Evolutionary conservation across 2,888 invertebrate genomes (phyloP), one percentile per base, ranked within the genome.

Genomic region (Athalia cordata): DNA sequence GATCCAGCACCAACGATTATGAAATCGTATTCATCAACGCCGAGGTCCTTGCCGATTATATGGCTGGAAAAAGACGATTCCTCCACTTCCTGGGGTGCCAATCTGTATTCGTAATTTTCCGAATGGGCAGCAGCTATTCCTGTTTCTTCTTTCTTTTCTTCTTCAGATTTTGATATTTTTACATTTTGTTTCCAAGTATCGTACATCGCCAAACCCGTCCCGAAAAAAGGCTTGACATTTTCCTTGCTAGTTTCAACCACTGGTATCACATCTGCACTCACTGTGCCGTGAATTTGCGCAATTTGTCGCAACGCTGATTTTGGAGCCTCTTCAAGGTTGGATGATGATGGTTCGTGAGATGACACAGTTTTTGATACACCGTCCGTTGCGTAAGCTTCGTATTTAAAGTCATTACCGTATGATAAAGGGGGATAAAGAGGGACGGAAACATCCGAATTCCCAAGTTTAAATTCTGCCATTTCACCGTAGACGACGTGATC

Each of bases 1-100:
- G 92, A 92, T 0, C 93, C 93, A 6, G 91, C 92, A 0, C 93
- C 93, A 4, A 93, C 91, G 81, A 92, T 83, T 77, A 92, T 87
- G 80, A 91, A 93, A 82, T 92, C 92, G 79, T 90, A 92, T 15
- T 86, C 83, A 43, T 77, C 70, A 66, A 65, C 62, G 62, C 74
- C 74, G 57, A 57, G 11, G 29, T 64, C 76, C 0, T 72, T 49
- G n/a, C 55, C 76, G 29, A 55, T 13, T 47, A 77, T 45, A 8
- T 72, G 57, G 55, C 52, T 47, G n/a, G 50, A 52, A 5, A 70
- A 49, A 5, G 15, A n/a, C 11, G 68, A 49, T n/a, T 62, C 49
- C 43, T 7, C n/a, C 4, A 65, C 67, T n/a, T 43, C 66, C 57
- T 15, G 57, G 4, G 67, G 45, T 45, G 47, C 70, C 15, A 43